A percentile compares a stretch with the other conserved stretches of the same genome.
Conservation (phyloP, 2,888 invertebrate genomes). For the Coelinius sp. region DNA sequence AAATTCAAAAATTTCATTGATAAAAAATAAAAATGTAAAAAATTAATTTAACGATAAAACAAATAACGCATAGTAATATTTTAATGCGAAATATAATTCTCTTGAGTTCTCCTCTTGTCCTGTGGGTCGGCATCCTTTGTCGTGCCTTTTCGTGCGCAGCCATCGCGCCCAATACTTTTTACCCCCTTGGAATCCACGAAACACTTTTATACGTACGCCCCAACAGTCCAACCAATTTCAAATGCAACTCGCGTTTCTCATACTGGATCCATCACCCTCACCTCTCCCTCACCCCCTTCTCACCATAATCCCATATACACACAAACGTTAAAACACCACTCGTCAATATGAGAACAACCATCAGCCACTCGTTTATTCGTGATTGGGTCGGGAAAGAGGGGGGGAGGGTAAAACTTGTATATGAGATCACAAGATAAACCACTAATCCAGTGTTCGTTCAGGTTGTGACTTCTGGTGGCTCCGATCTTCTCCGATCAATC, state of each 20-base stretch:
- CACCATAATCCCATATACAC: conserved; percentile 29
- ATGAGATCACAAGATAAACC: conserved; percentile 56
- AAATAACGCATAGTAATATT: background rate
- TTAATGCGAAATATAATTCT: background rate
- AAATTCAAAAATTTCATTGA: too few relatives aligned
- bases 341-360: conserved; percentile 23
- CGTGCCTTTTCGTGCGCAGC: conserved; percentile 56
- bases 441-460: conserved; percentile 55
- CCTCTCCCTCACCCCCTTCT: conserved; percentile 30
- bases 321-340: conserved; percentile 1
- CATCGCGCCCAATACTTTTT: conserved; percentile 62
- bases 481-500: conserved; percentile 45
- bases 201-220: conserved; percentile 63
- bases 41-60: background rate
- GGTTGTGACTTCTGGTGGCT: conserved; percentile 21
- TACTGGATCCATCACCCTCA: conserved; percentile 56
- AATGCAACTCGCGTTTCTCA: conserved; percentile 64
- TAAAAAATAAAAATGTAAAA: too few relatives aligned
- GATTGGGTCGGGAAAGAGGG: background rate
- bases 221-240: conserved; percentile 52
- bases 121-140: conserved; percentile 59
- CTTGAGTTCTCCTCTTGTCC: conserved; percentile 17
- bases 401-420: background rate
- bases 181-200: conserved; percentile 64
- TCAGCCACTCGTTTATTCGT: background rate